A percentile compares a stretch with the other conserved stretches of the same genome.
Evolutionary conservation across 1,140 invertebrate genomes (phyloP).

Genomic region (Trachymyrmex cornetzi): DNA sequence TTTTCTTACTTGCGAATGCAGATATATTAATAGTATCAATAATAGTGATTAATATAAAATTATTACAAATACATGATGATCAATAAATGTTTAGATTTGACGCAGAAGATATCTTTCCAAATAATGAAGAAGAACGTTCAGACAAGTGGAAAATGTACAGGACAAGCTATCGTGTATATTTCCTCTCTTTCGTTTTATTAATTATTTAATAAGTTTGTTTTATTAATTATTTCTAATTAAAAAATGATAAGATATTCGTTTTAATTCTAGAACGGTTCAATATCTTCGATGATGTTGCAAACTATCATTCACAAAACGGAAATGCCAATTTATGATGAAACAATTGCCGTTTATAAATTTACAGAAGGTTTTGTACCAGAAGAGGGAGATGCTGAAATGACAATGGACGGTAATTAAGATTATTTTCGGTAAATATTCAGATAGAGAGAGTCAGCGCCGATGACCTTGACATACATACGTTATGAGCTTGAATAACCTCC

Average conservation of each 20-base stretch:
- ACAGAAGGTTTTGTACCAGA: slow-evolving; percentile 75
- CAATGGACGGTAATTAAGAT: slow-evolving; percentile 81
- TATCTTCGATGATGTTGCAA: not conserved
- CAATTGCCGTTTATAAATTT: slow-evolving; percentile 77
- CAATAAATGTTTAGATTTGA: slow-evolving; percentile 31
- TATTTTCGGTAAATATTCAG: too few species aligned
- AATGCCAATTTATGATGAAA: not conserved
- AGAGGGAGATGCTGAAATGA: slow-evolving; percentile 80
- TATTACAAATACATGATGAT: not conserved
- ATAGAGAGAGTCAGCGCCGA: too few species aligned
- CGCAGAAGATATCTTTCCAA: not conserved
- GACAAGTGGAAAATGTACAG: slow-evolving; percentile 83
- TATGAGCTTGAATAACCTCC: too few species aligned
- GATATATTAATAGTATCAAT: too few species aligned
- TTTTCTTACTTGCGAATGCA: too few species aligned
- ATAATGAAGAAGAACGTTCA: slow-evolving; percentile 19
- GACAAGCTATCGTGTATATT: slow-evolving; percentile 79
- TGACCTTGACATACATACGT: too few species aligned
- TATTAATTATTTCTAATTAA: slow-evolving; percentile 23
- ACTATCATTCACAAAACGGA: not conserved
- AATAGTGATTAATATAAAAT: not conserved
- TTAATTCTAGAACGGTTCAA: slow-evolving; percentile 41
- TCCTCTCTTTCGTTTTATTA: slow-evolving; percentile 5
- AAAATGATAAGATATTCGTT: not conserved
- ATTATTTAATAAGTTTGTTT: slow-evolving; percentile 1